These are phyloP conservation scores for Conchocele bisecta DNA, from an alignment of 2,888 invertebrate species.

Conservation along the genomic window DNA sequence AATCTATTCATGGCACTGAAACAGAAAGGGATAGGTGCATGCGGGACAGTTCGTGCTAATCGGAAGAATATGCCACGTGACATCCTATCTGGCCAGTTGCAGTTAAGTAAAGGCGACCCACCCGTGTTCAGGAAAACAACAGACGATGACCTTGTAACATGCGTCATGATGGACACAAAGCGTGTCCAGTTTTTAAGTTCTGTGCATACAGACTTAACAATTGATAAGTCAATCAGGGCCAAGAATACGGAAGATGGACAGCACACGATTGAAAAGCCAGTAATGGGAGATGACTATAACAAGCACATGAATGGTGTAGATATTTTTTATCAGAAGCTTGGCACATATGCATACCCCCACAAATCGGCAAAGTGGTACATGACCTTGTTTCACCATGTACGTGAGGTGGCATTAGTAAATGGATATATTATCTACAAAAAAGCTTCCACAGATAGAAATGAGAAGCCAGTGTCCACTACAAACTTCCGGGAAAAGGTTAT, in stretches of 20 bases:
- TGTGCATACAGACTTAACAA: not conserved
- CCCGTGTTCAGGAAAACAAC: not conserved
- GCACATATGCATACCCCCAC: too few relatives aligned
- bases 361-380: too few relatives aligned
- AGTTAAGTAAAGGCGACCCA: not conserved
- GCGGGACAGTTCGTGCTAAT: slow-evolving; percentile 23
- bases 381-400: too few relatives aligned
- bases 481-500: not conserved
- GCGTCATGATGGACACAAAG: not conserved
- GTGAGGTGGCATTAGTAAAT: too few relatives aligned
- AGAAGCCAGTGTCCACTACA: not conserved
- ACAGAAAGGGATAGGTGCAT: slow-evolving; percentile 20
- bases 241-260: not conserved
- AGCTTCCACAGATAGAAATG: not conserved
- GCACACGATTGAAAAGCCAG: too few relatives aligned
- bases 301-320: too few relatives aligned
- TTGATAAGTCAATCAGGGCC: not conserved
- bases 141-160: not conserved
- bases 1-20: slow-evolving; percentile 13
- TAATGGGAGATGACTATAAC: too few relatives aligned
- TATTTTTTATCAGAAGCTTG: too few relatives aligned
- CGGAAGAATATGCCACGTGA: slow-evolving; percentile 18
- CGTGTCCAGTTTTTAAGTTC: not conserved
- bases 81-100: not conserved
- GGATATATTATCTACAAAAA: not conserved